A percentile compares a stretch with the other conserved stretches of the same genome.
phyloP scores from a whole-genome alignment of 2,888 invertebrate genomes.

The Leucophora obtusa region DNA sequence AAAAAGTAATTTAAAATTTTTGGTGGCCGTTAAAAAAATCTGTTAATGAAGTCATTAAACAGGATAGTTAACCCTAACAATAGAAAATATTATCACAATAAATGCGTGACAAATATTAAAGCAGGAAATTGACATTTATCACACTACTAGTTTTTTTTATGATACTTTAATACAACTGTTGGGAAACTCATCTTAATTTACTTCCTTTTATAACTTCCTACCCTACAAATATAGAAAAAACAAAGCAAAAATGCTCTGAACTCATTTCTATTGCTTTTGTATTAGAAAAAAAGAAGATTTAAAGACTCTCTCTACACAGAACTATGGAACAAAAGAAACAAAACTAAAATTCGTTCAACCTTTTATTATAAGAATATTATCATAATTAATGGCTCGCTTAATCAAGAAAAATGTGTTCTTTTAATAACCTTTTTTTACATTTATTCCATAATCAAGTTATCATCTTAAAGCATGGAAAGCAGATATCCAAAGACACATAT shows the following conservation, averaged over 20 bases:
- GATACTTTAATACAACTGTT: constrained; percentile 1
- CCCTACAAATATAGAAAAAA: constrained; percentile 55
- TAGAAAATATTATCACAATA: constrained; percentile 10
- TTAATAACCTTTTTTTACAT: constrained; percentile 35
- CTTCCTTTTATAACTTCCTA: constrained; percentile 58
- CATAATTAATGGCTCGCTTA: constrained; percentile 75
- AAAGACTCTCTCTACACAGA: constrained; percentile 16
- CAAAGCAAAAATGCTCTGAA: constrained; percentile 66
- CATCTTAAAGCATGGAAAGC: constrained; percentile 37
- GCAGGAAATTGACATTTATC: constrained; percentile 76
- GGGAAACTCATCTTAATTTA: background rate
- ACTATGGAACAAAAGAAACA: constrained; percentile 18
- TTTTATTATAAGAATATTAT: constrained; percentile 71
- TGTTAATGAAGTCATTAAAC: constrained; percentile 59
- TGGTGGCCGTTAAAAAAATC: background rate
- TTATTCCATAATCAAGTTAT: constrained; percentile 71
- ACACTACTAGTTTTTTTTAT: constrained; percentile 63
- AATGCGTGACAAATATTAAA: constrained; percentile 68
- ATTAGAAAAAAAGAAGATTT: constrained; percentile 13
- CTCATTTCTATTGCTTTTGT: constrained; percentile 72
- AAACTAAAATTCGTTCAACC: constrained; percentile 67
- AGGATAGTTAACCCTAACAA: constrained; percentile 44
- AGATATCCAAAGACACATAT: background rate
- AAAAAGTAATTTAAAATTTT: background rate
- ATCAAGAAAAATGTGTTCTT: constrained; percentile 73